phyloP scores from a whole-genome alignment of 2,113 vertebrate genomes.

The Verasper variegatus region DNA sequence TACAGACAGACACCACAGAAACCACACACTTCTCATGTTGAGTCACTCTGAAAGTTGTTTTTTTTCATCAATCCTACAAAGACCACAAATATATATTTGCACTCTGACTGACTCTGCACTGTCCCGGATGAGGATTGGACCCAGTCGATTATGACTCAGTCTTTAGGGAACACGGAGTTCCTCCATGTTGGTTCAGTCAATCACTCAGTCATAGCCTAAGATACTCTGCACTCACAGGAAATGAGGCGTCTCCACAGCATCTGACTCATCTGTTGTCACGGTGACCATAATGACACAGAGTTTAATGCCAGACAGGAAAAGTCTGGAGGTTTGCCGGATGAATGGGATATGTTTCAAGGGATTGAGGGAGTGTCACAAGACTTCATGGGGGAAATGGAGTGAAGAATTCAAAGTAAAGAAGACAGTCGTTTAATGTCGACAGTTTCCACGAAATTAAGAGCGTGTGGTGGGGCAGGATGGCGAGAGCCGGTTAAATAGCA shows the following conservation, averaged over 20 bases:
- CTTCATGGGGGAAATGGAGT: constrained; percentile 10
- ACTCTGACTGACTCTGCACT: constrained; percentile 4
- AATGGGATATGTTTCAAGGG: constrained; percentile 28
- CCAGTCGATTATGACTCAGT: constrained; percentile 58
- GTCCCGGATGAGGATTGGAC: constrained; percentile 23
- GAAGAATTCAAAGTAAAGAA: constrained; percentile 30
- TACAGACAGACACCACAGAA: constrained; percentile 4
- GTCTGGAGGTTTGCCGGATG: constrained; percentile 52
- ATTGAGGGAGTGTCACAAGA: constrained; percentile 52
- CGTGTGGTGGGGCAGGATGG: constrained; percentile 35
- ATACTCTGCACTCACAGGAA: constrained; percentile 72
- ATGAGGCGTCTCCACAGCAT: constrained; percentile 72
- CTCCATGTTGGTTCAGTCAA: constrained; percentile 45
- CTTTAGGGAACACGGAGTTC: constrained; percentile 56
- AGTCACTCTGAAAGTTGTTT: constrained; percentile 23
- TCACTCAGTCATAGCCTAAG: constrained; percentile 35
- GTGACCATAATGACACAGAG: constrained; percentile 63
- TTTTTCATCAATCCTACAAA: constrained; percentile 9
- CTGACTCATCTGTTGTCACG: constrained; percentile 79
- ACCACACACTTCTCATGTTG: constrained; percentile 10
- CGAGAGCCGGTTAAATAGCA: constrained; percentile 16
- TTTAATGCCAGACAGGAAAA: constrained; percentile 67
- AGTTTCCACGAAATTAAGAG: constrained; percentile 57
- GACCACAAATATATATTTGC: constrained; percentile 14
- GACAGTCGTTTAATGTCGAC: constrained; percentile 47